These are phyloP conservation scores for Bellardia bayeri DNA, from an alignment of 2,888 invertebrate species.

Conservation along the genomic window DNA sequence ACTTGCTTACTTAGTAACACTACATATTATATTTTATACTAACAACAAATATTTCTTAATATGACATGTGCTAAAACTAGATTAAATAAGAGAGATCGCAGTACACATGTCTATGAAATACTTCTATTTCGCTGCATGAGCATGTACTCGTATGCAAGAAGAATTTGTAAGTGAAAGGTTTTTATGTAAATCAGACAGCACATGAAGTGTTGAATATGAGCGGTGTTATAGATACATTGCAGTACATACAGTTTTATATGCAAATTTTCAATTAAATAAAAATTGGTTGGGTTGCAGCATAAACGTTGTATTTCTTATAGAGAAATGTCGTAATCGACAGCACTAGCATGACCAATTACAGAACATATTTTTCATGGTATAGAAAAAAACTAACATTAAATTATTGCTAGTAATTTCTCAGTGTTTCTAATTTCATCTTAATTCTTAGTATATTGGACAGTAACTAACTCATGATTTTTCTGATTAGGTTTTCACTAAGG, in stretches of 20 bases:
- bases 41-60: slow-evolving; percentile 48
- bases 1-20: neutral
- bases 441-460: too few species aligned
- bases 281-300: neutral
- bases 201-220: slow-evolving; percentile 6
- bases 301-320: neutral
- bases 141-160: neutral
- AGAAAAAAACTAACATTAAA: neutral
- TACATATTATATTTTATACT: slow-evolving; percentile 50
- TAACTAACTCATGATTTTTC: too few species aligned
- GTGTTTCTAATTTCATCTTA: too few species aligned
- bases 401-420: too few species aligned
- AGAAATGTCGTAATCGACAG: neutral
- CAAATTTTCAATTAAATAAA: neutral
- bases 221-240: neutral
- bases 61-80: slow-evolving; percentile 61
- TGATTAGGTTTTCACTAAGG: too few species aligned
- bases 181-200: slow-evolving; percentile 3
- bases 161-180: slow-evolving; percentile 52
- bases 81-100: slow-evolving; percentile 29
- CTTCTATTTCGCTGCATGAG: neutral
- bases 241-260: neutral
- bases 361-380: neutral
- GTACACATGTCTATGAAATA: neutral
- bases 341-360: neutral